Evolutionary conservation across 2,888 invertebrate genomes (phyloP), one percentile per base, ranked within the genome.

Genomic region (Pseudococcus longispinus): DNA sequence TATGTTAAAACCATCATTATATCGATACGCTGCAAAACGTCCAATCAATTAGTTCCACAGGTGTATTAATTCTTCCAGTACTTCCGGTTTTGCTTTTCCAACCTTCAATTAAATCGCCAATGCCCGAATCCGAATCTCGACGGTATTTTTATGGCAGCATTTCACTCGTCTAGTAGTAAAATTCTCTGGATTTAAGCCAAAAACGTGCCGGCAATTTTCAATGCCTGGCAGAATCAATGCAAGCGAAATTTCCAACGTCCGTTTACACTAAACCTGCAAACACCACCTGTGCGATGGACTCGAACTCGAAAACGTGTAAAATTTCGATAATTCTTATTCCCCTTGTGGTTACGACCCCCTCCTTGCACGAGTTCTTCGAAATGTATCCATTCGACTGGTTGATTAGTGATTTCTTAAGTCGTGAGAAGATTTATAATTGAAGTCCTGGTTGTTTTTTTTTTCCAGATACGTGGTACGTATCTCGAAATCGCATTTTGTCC

Each of bases 51-150:
- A 65, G 65, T 65, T 70, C 74, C 9, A 74, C 74, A 74, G 74
- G 74, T 74, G 74, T 74, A 74, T 74, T 37, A 1, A 37, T 37
- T 8, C 51, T 37, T 37, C 37, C n/a, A 23, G 29, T 29, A 74
- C 32, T 74, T 74, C 74, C 74, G 74, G 74, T 74, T 74, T 74
- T 37, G 20, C 29, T 65, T 65, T 65, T 65, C 23, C 65, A 65
- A 65, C 65, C 65, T 65, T 65, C 65, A 65, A 65, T 65, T 32
- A 74, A 74, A n/a, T 13, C 51, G n/a, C 51, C 13, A 51, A 4
- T 5, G 51, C 51, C 4, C 51, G 51, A 46, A 8, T 51, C 3
- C n/a, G 37, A 37, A 37, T 37, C 37, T 8, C 37, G 8, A 29
- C 13, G 74, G 74, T 18, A 29, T 32, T 37, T 74, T 74, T 32